Evolutionary conservation across 2,888 invertebrate species (phyloP), one percentile per base, ranked within the genome.

Genomic region (Folsomia candida): DNA sequence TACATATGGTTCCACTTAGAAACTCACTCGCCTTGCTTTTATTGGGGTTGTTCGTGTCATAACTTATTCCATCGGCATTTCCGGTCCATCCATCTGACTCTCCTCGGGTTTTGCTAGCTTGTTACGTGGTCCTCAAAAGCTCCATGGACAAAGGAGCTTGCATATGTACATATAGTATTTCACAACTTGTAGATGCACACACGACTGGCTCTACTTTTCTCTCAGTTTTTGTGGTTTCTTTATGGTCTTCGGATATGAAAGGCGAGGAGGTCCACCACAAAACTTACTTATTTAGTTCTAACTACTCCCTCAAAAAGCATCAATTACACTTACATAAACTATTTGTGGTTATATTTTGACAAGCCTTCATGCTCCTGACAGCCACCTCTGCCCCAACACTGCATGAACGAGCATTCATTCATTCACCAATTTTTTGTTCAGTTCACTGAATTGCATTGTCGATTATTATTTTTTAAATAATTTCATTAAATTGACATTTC

Each of bases 1-100:
- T 37, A 67, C 72, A 74, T 74, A 72, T 74, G 74, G 72, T 68
- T 74, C 72, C 71, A 74, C 74, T 74, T 74, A 68, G 68, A 68
- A 74, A 74, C 65, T 74, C 72, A 70, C 68, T 74, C 74, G 67
- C 3, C 69, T 63, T 62, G 2, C 37, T n/a, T 29, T 27, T 62
- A 62, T 24, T 60, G 25, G 60, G 27, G 6, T 62, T 47, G 18
- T 64, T 64, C 63, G 25, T 64, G 24, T 64, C 63, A 51, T 64
- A 47, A 64, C 63, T 64, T 47, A n/a, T 29, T 51, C 29, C 25
- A 64, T 64, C 37, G 51, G 51, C 51, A 64, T 51, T 64, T 64
- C 63, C 63, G 63, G 63, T 64, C 9, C n/a, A 54, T 54, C 18
- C 54, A 18, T 54, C 37, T 9, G 4, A 37, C 37, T 14, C 4